Evolutionary conservation across 2,797 vertebrate species (phyloP).

Genomic region (Carcharodon carcharias): DNA sequence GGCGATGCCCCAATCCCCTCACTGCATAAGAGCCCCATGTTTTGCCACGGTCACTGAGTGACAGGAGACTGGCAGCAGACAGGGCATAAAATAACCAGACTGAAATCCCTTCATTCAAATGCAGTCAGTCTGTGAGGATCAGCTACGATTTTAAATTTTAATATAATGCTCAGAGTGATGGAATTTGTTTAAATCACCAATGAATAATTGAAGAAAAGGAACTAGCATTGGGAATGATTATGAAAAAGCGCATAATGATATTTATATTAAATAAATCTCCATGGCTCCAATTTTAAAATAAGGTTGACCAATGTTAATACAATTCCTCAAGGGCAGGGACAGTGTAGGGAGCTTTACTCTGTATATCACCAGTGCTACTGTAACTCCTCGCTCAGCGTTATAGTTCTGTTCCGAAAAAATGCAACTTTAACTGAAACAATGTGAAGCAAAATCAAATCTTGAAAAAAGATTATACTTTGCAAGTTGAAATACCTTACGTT

Average conservation of each 20-base stretch:
- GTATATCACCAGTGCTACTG: neutral
- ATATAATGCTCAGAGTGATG: neutral
- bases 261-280: neutral
- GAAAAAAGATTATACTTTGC: no score
- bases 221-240: neutral
- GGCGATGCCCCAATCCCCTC: neutral
- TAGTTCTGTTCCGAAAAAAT: no score
- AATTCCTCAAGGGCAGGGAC: neutral
- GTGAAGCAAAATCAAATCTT: no score
- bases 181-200: constrained; percentile 5
- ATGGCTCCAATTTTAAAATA: neutral
- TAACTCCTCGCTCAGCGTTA: no score
- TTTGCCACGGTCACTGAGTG: neutral
- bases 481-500: no score
- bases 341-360: neutral
- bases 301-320: neutral
- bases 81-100: neutral
- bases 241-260: neutral
- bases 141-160: constrained; percentile 12
- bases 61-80: neutral
- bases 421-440: no score
- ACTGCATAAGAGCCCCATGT: no score
- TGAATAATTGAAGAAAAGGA: neutral
- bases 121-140: neutral
- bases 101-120: neutral